A percentile compares a stretch with the other conserved stretches of the same genome.
These are phyloP conservation scores for Microdon myrmicae DNA, from an alignment of 2,888 invertebrate species.

Conservation along the genomic window DNA sequence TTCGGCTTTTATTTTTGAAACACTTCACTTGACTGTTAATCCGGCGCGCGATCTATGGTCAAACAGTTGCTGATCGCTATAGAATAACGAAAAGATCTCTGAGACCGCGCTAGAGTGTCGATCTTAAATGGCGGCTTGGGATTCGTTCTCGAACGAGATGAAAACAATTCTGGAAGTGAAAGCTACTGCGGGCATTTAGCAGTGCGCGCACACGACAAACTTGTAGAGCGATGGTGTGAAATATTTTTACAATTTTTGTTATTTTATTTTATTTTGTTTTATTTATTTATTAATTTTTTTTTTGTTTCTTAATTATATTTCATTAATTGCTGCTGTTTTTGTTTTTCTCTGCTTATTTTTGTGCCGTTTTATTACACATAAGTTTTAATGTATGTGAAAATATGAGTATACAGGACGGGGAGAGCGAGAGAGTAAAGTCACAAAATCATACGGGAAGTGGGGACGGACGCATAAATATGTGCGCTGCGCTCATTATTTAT, in stretches of 20 bases:
- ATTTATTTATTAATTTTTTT: slow-evolving; percentile 6
- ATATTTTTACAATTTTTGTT: slow-evolving; percentile 9
- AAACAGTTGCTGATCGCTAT: slow-evolving; percentile 6
- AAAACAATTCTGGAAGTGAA: slow-evolving; percentile 33
- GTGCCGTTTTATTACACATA: too few relatives aligned
- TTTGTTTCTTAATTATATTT: background rate
- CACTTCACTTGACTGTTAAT: too few relatives aligned
- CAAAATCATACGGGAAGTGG: too few relatives aligned
- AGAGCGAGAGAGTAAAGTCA: too few relatives aligned
- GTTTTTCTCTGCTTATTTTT: too few relatives aligned
- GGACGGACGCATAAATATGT: too few relatives aligned
- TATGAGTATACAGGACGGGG: too few relatives aligned
- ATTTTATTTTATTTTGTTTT: background rate
- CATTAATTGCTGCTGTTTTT: too few relatives aligned
- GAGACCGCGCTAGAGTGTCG: slow-evolving; percentile 19
- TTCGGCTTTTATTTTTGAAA: background rate
- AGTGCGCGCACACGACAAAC: slow-evolving; percentile 28
- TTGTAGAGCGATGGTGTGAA: slow-evolving; percentile 40
- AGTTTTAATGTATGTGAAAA: too few relatives aligned
- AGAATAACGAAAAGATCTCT: slow-evolving; percentile 17
- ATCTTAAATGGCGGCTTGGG: slow-evolving; percentile 12
- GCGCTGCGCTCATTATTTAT: too few relatives aligned
- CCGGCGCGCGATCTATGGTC: slow-evolving; percentile 9
- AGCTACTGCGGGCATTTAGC: slow-evolving; percentile 41
- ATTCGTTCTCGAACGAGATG: slow-evolving; percentile 34